phyloP scores from a whole-genome alignment of 2,113 vertebrate genomes.

The Cololabis saira region DNA sequence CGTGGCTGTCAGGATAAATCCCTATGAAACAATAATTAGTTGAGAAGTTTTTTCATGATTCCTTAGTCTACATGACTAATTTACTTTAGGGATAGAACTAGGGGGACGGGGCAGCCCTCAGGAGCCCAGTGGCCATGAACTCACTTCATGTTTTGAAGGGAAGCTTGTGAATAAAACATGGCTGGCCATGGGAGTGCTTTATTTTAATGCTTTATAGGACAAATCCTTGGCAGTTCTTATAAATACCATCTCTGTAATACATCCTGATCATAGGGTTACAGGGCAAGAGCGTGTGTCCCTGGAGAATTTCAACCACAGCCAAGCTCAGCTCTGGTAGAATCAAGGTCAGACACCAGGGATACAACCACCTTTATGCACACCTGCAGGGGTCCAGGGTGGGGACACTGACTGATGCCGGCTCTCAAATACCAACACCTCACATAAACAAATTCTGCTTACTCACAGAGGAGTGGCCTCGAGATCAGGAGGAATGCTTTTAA shows the following conservation, averaged over 20 bases:
- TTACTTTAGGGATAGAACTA: constrained; percentile 12
- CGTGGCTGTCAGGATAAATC: constrained; percentile 45
- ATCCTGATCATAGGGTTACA: constrained; percentile 73
- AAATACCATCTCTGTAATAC: constrained; percentile 77
- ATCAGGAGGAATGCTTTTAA: constrained; percentile 34
- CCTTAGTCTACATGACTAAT: constrained; percentile 9
- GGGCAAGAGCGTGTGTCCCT: constrained; percentile 54
- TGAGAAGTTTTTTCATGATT: constrained; percentile 23
- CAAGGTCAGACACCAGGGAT: constrained; percentile 69
- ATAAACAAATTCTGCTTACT: constrained; percentile 44
- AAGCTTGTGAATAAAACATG: constrained; percentile 82
- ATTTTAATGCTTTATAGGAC: constrained; percentile 80
- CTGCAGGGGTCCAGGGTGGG: constrained; percentile 20
- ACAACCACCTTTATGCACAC: constrained; percentile 10
- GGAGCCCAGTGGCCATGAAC: constrained; percentile 42
- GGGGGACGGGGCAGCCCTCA: constrained; percentile 26
- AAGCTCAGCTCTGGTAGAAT: constrained; percentile 43
- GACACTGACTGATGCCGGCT: constrained; percentile 46
- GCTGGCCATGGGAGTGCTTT: constrained; percentile 49
- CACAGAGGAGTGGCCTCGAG: constrained; percentile 21
- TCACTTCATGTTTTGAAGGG: constrained; percentile 51
- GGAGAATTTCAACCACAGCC: constrained; percentile 71
- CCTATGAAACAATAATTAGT: constrained; percentile 45
- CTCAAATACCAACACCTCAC: constrained; percentile 10
- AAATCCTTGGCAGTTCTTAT: constrained; percentile 69